These are phyloP conservation scores for Araneus ventricosus DNA, from an alignment of 1,140 invertebrate genomes.

Conservation along the genomic window DNA sequence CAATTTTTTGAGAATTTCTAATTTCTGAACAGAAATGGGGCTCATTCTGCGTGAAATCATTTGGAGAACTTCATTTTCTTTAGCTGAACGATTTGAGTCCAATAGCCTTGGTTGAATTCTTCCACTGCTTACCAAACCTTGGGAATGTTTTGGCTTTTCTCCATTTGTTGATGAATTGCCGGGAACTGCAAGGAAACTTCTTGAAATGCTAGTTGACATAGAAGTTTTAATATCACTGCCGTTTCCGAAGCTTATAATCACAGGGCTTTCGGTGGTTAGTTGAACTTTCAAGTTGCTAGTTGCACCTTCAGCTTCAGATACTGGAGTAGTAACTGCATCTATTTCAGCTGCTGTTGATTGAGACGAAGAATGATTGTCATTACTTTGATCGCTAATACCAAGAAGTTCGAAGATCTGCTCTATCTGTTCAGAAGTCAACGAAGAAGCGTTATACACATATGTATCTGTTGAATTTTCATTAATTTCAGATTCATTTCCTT, in stretches of 20 bases:
- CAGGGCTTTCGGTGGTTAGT: neutral
- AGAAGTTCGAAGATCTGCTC: conserved; percentile 21
- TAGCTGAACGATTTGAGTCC: neutral
- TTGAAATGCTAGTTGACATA: neutral
- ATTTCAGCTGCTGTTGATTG: neutral
- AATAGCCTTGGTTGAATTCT: conserved; percentile 64
- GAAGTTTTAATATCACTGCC: neutral
- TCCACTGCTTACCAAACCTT: conserved; percentile 55
- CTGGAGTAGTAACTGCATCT: neutral
- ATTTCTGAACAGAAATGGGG: conserved; percentile 4
- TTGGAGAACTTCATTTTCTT: conserved; percentile 57
- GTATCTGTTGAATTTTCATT: neutral
- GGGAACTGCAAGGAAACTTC: conserved; percentile 13
- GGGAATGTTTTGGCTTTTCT: neutral
- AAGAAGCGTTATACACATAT: neutral
- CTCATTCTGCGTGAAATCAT: neutral
- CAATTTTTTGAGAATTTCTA: conserved; percentile 38
- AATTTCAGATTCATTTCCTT: neutral
- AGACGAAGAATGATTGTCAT: neutral
- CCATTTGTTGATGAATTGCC: no score
- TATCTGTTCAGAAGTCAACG: neutral
- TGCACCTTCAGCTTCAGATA: neutral
- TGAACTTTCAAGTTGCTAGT: neutral
- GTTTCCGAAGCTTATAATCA: neutral
- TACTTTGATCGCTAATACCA: neutral